Evolutionary conservation across 2,888 invertebrate species (phyloP).

Genomic region (Hemistola chrysoprasaria): DNA sequence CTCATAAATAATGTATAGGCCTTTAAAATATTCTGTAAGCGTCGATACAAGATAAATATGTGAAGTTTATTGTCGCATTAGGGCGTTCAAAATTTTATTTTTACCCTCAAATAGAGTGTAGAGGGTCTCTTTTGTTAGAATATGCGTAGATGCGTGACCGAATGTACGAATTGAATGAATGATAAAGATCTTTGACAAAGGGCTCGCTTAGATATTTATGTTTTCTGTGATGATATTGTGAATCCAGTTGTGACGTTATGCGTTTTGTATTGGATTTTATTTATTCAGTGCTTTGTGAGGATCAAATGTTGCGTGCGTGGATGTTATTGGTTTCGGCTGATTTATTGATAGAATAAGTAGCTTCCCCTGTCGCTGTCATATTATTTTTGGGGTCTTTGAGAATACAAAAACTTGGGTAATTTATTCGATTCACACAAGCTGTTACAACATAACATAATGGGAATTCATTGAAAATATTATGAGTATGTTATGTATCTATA

Average conservation of each 20-base stretch:
- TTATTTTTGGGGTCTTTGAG: no score
- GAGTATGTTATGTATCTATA: no score
- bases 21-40: slow-evolving; percentile 35
- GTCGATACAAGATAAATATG: slow-evolving; percentile 32
- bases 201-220: slow-evolving; percentile 29
- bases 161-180: slow-evolving; percentile 44
- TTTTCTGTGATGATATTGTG: slow-evolving; percentile 33
- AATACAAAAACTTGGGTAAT: no score
- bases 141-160: slow-evolving; percentile 35
- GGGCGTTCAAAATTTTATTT: slow-evolving; percentile 37
- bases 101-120: slow-evolving; percentile 53
- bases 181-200: slow-evolving; percentile 33
- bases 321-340: slow-evolving; percentile 18
- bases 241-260: slow-evolving; percentile 40
- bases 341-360: slow-evolving; percentile 14
- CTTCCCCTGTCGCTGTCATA: slow-evolving; percentile 3
- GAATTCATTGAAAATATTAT: no score
- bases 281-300: slow-evolving; percentile 33
- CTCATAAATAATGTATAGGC: slow-evolving; percentile 39
- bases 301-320: slow-evolving; percentile 24
- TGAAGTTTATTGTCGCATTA: slow-evolving; percentile 39
- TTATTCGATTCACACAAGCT: no score
- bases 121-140: slow-evolving; percentile 43
- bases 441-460: no score
- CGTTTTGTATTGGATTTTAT: slow-evolving; percentile 34